phyloP scores from a whole-genome alignment of 2,113 vertebrate genomes.

The Hiodon alosoides region DNA sequence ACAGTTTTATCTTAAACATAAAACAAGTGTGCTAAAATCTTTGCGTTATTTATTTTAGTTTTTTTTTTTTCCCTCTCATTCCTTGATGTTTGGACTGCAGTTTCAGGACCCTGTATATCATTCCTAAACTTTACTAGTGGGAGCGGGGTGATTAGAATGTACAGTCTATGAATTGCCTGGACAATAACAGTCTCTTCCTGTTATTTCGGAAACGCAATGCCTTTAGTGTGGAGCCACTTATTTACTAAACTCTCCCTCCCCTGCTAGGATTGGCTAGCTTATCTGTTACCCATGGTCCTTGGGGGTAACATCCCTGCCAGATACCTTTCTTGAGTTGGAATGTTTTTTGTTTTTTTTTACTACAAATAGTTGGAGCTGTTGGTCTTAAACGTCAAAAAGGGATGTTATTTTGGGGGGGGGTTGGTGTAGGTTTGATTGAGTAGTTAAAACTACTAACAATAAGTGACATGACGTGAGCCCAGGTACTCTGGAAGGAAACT shows the following conservation, averaged over 20 bases:
- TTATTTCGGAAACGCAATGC: constrained; percentile 37
- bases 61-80: constrained; percentile 57
- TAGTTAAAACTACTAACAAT: neutral
- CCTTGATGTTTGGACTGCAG: constrained; percentile 83
- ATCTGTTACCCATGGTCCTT: neutral
- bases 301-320: neutral
- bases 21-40: constrained; percentile 71
- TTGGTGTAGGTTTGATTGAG: neutral
- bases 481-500: neutral
- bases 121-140: constrained; percentile 53
- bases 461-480: neutral
- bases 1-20: constrained; percentile 97
- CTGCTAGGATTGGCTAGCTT: neutral
- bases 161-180: constrained; percentile 59
- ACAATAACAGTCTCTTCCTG: constrained; percentile 62
- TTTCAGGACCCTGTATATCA: constrained; percentile 70
- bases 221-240: constrained; percentile 11
- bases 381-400: too few relatives aligned
- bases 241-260: constrained; percentile 12
- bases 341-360: too few relatives aligned
- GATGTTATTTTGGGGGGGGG: too few relatives aligned
- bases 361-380: too few relatives aligned
- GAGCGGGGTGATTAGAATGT: constrained; percentile 56
- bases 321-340: too few relatives aligned
- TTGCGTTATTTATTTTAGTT: constrained; percentile 99